Base-by-base conservation (phyloP, 1,140 invertebrate genomes). In the Drosophila sp. region DNA sequence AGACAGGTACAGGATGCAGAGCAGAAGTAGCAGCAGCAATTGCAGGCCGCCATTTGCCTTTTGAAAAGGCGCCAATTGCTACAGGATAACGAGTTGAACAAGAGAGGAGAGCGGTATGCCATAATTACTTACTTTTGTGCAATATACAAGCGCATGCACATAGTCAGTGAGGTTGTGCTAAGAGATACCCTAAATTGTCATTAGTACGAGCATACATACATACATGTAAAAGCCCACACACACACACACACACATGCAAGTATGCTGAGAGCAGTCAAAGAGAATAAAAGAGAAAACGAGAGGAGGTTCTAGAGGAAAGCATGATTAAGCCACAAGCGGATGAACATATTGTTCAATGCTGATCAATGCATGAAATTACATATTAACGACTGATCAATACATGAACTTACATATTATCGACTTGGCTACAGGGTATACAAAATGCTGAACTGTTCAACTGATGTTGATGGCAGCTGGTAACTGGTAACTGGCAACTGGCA, bases 111-210 rank as follows among this genome's bases (percentile, higher is more conserved):
- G 46, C 18, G 54, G 27, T 56, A 21, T 41, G 21, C 48, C 54
- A 76, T 87, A 82, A 82, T 86, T 87, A 84, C 80, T 65, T 78
- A 53, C 48, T 43, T 40, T 77, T 74, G 71, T 86, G 73, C 81
- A 8, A 16, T 14, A 43, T 2, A 18, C 34, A 36, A 36, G 2
- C 4, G 27, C 7, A 6, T 29, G 27, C 27, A 6, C 27, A 29
- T 29, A 29, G 6, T 7, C 3, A 29, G 27, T 36, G 34, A 9
- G 4, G 40, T 18, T 16, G 14, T n/a, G 5, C 14, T 43, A 8
- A 18, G 14, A 43, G 36, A 43, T 14, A 16, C 40, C 13, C 13
- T 41, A 7, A 41, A 3, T 16, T 41, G 14, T 9, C 4, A 16
- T 14, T 9, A 11, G 2, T 27, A 27, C 25, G 5, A 27, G 25